Conservation (phyloP, 2,797 vertebrate genomes). For the Aphelocoma californica region DNA sequence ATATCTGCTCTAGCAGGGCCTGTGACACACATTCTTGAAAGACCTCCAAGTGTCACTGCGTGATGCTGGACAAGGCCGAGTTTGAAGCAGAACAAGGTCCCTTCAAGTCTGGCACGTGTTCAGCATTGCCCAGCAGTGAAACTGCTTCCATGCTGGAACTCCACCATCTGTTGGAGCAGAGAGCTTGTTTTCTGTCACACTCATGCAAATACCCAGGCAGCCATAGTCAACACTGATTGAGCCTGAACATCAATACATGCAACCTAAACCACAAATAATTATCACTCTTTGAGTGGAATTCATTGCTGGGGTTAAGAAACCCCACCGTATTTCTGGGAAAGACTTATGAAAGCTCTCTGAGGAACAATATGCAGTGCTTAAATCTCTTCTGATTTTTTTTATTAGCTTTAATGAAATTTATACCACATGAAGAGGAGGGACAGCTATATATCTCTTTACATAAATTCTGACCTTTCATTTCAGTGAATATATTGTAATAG, state of each 20-base stretch:
- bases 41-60: background rate
- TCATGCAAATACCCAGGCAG: background rate
- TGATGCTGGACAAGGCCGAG: background rate
- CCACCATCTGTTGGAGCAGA: background rate
- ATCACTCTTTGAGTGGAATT: background rate
- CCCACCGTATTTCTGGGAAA: background rate
- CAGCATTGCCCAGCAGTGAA: background rate
- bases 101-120: background rate
- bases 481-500: background rate
- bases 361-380: background rate
- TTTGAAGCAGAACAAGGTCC: constrained; percentile 4
- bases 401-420: background rate
- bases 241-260: background rate
- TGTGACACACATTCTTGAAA: background rate
- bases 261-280: background rate
- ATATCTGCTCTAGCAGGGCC: background rate
- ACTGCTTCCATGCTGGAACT: background rate
- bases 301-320: background rate
- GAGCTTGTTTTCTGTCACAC: background rate
- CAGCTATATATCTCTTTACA: background rate
- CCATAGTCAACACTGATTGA: background rate
- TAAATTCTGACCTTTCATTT: background rate
- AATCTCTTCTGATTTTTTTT: background rate
- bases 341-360: background rate
- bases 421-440: background rate